Percentiles rank a stretch among this genome's conserved stretches.
Conservation (phyloP, 2,113 vertebrate genomes). For the Cynoglossus semilaevis region DNA sequence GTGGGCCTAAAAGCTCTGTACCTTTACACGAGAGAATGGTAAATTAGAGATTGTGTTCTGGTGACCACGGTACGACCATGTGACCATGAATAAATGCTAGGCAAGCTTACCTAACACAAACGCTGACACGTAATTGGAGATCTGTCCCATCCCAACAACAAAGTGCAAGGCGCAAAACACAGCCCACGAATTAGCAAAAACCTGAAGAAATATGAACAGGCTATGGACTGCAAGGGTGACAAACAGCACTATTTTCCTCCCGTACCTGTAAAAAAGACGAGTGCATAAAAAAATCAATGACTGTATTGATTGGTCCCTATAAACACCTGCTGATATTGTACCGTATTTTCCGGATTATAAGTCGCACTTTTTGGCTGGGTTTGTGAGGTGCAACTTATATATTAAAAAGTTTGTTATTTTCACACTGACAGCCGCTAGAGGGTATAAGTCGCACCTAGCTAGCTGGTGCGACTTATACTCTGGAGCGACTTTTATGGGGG, state of each 20-base stretch:
- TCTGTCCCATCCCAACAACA: constrained; percentile 83
- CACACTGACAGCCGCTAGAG: no score
- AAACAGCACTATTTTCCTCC: constrained; percentile 89
- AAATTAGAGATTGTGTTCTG: not conserved
- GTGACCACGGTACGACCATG: not conserved
- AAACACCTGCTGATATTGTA: no score
- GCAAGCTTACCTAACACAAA: constrained; percentile 87
- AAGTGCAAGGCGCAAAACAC: constrained; percentile 82
- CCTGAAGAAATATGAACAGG: constrained; percentile 80
- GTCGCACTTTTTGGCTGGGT: no score
- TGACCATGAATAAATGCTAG: not conserved
- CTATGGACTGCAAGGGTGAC: constrained; percentile 82
- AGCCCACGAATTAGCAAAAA: constrained; percentile 84
- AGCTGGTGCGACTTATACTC: no score
- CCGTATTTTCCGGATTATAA: no score
- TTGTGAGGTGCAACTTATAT: no score
- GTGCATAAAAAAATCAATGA: constrained; percentile 14
- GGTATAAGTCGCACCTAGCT: no score
- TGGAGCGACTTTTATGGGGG: no score
- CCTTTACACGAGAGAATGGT: constrained; percentile 72
- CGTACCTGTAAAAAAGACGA: constrained; percentile 82
- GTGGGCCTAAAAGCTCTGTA: constrained; percentile 84
- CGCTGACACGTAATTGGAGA: constrained; percentile 87
- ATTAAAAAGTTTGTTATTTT: no score
- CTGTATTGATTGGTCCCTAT: not conserved